These are phyloP conservation scores for Caenorhabditis sp. DNA, from an alignment of 2,888 invertebrate species.

Conservation along the genomic window DNA sequence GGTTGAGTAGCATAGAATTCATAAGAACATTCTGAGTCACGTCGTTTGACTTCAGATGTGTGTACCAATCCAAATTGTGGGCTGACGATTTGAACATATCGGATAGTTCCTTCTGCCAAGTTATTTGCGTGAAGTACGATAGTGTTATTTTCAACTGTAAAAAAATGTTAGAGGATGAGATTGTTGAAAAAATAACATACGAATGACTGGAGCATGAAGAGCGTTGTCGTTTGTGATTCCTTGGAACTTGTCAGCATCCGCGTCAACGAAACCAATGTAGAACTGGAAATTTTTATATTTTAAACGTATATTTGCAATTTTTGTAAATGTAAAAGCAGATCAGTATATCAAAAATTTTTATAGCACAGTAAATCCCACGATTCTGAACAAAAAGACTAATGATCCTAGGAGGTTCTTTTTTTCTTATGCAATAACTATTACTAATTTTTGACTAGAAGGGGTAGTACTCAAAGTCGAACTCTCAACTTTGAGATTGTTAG, in stretches of 20 bases:
- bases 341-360: too few relatives aligned
- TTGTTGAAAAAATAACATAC: slow-evolving; percentile 17
- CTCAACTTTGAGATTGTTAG: too few relatives aligned
- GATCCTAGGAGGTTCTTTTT: too few relatives aligned
- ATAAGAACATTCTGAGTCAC: slow-evolving; percentile 51
- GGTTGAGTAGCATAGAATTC: slow-evolving; percentile 49
- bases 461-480: too few relatives aligned
- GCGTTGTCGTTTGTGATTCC: slow-evolving; percentile 58
- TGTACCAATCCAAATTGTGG: slow-evolving; percentile 44
- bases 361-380: too few relatives aligned
- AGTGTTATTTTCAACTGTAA: slow-evolving; percentile 47
- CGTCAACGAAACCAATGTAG: slow-evolving; percentile 45
- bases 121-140: slow-evolving; percentile 55
- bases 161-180: not conserved
- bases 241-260: slow-evolving; percentile 37
- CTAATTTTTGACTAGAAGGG: too few relatives aligned
- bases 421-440: too few relatives aligned
- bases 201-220: slow-evolving; percentile 47
- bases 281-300: too few relatives aligned
- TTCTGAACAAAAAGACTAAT: too few relatives aligned
- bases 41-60: slow-evolving; percentile 45
- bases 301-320: too few relatives aligned
- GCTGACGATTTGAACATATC: slow-evolving; percentile 47
- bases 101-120: slow-evolving; percentile 37
- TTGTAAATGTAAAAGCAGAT: too few relatives aligned